Conservation (phyloP, 1,140 invertebrate genomes). For the Nymphalis io region DNA sequence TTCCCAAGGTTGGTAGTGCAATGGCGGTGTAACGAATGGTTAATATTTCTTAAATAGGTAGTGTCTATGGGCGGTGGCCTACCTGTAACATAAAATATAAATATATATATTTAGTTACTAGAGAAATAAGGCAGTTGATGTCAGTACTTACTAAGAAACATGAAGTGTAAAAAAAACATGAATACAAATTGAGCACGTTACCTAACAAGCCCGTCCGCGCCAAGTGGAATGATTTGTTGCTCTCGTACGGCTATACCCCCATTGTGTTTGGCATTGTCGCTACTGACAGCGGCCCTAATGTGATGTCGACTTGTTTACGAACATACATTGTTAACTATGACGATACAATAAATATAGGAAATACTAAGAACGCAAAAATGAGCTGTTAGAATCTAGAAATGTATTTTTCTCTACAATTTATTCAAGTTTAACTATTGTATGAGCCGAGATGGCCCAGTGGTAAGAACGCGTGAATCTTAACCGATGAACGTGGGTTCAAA, state of each 20-base stretch:
- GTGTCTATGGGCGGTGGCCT: too few species aligned
- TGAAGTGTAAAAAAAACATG: not conserved
- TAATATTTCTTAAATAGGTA: too few species aligned
- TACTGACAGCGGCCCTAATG: slow-evolving; percentile 28
- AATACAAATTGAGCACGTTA: slow-evolving; percentile 19
- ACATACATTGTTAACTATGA: slow-evolving; percentile 18
- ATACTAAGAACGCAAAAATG: not conserved
- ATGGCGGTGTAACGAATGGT: too few species aligned
- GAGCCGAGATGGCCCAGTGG: too few species aligned
- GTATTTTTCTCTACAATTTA: not conserved
- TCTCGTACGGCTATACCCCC: slow-evolving; percentile 28
- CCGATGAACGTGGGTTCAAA: too few species aligned
- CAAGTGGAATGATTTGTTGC: slow-evolving; percentile 40
- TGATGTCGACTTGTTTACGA: slow-evolving; percentile 19
- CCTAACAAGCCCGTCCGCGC: slow-evolving; percentile 10
- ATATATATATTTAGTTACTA: too few species aligned
- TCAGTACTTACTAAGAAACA: slow-evolving; percentile 1
- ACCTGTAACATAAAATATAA: too few species aligned
- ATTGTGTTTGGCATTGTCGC: slow-evolving; percentile 35
- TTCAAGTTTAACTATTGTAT: too few species aligned
- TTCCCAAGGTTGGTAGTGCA: too few species aligned
- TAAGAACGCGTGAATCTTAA: too few species aligned
- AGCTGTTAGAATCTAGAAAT: not conserved
- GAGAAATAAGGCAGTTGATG: not conserved
- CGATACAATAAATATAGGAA: not conserved